Evolutionary conservation across 2,888 invertebrate species (phyloP).

Genomic region (Lasioglossum vierecki): DNA sequence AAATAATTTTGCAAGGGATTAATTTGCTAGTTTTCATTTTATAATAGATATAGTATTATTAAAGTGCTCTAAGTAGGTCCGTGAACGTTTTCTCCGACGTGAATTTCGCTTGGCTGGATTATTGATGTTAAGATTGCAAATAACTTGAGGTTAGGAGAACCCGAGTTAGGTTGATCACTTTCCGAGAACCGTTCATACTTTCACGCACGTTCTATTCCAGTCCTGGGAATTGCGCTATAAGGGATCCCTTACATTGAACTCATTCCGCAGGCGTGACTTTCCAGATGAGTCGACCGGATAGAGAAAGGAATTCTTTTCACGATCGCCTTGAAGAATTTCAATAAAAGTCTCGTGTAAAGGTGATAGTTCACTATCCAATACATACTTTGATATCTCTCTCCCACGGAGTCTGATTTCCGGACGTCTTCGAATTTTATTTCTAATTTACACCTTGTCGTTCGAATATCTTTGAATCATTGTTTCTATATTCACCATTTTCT

Average conservation of each 20-base stretch:
- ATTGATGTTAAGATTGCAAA: constrained; percentile 6
- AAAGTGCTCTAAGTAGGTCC: neutral
- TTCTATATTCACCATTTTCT: neutral
- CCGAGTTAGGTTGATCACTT: constrained; percentile 24
- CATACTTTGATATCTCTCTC: constrained; percentile 56
- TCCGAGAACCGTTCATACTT: constrained; percentile 27
- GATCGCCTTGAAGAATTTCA: constrained; percentile 67
- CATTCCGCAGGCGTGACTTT: constrained; percentile 69
- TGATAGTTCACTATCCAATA: constrained; percentile 60
- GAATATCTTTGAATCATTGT: neutral
- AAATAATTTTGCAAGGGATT: neutral
- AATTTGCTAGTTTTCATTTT: neutral
- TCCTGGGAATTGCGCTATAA: constrained; percentile 55
- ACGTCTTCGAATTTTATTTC: neutral
- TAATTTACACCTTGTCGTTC: neutral
- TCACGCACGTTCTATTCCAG: constrained; percentile 40
- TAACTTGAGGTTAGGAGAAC: constrained; percentile 8
- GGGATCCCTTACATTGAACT: constrained; percentile 53
- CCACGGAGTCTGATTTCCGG: constrained; percentile 7
- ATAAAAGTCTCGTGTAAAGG: constrained; percentile 62
- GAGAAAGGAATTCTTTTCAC: constrained; percentile 69
- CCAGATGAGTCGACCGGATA: constrained; percentile 53
- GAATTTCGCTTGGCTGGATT: neutral
- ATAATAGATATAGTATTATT: neutral
- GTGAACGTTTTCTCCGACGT: neutral